Conservation (phyloP, 2,113 vertebrate genomes). For the Macrotis lagotis region DNA sequence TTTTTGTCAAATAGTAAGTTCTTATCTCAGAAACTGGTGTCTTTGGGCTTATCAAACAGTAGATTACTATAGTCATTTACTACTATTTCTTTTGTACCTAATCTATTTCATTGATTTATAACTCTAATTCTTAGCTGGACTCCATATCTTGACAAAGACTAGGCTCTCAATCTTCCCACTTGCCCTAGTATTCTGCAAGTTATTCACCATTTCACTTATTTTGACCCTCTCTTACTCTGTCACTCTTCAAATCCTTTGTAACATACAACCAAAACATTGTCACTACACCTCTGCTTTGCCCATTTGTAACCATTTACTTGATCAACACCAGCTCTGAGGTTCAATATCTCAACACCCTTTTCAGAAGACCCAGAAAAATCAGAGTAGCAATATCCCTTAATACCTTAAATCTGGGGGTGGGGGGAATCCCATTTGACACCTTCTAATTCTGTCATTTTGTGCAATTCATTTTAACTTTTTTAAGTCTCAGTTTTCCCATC, state of each 20-base stretch:
- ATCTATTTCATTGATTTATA: too few species aligned
- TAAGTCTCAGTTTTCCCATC: neutral
- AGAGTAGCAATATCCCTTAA: neutral
- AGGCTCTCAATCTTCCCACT: neutral
- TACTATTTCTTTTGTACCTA: too few species aligned
- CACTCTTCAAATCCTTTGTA: neutral
- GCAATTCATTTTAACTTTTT: neutral
- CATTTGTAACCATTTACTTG: neutral
- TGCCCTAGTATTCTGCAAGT: neutral
- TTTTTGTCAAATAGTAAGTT: too few species aligned
- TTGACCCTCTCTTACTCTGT: neutral
- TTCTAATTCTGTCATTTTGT: neutral
- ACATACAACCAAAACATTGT: neutral
- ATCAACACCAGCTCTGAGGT: neutral
- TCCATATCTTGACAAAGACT: neutral
- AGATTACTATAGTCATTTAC: too few species aligned
- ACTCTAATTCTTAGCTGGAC: too few species aligned
- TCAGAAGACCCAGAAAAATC: neutral
- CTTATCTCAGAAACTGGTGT: too few species aligned
- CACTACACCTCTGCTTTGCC: neutral
- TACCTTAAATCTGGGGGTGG: neutral
- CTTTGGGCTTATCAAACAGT: too few species aligned
- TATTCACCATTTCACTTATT: neutral
- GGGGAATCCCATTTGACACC: neutral
- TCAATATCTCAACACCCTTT: neutral